Evolutionary conservation across 2,113 vertebrate species (phyloP), one percentile per base, ranked within the genome.

Genomic region (Passer montanus): DNA sequence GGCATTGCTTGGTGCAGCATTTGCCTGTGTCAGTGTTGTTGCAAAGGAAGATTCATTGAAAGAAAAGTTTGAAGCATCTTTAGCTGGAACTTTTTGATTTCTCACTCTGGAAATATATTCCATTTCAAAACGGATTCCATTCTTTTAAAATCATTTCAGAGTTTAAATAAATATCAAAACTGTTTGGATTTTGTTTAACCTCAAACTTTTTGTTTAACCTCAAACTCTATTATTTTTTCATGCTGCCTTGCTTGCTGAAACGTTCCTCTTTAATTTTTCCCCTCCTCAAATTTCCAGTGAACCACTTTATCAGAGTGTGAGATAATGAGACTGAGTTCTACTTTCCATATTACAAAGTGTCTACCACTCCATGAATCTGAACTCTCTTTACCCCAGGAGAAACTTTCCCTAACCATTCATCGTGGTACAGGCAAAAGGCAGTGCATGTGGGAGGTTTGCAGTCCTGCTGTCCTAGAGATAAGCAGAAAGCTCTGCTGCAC

Each of bases 401-500:
- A 80, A 37, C 43, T 70, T 63, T 88, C 50, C 24, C 41, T 50
- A 69, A 20, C 70, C 41, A 39, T 31, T 15, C 27, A 5, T 10
- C 0, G 2, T 3, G 7, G 49, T 59, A 63, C 1, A 83, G 47
- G 30, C 16, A 0, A 27, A 85, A 76, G 55, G 58, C 63, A 59
- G 70, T 9, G 7, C 35, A 8, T 6, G 26, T 50, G 81, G 87
- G 68, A 91, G 69, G 69, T 56, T 87, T 92, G 72, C 67, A 67
- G 39, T 31, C 21, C 72, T 79, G 68, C 83, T 90, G 59, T 39
- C 72, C 87, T 44, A 67, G 63, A 94, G 91, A 95, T 83, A 90
- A 95, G 90, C 70, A 80, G 67, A 77, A 93, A 88, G 79, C 79
- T 93, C 77, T 30, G 6, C 63, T 76, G 91, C 83, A 77, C 67